Percentiles rank a stretch among this genome's conserved stretches.
These are phyloP conservation scores for Menura novaehollandiae DNA, from an alignment of 2,113 vertebrate species.

Conservation along the genomic window DNA sequence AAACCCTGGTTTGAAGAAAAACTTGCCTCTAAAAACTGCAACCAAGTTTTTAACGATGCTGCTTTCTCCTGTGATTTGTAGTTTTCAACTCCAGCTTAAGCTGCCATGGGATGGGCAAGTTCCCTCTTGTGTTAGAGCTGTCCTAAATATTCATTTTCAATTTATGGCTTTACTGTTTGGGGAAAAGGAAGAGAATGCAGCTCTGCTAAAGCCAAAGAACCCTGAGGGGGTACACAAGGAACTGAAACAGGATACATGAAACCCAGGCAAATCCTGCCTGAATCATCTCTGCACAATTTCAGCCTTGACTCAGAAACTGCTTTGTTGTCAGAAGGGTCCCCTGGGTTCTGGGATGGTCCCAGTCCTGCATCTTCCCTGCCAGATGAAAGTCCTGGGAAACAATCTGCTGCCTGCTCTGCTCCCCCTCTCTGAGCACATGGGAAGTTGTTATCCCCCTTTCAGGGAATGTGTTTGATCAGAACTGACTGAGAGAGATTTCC, in stretches of 20 bases:
- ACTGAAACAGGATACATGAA: not conserved
- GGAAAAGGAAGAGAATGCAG: not conserved
- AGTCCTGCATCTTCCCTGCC: not conserved
- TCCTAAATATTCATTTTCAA: not conserved
- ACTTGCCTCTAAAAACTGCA: not conserved
- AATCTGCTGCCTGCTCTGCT: not conserved
- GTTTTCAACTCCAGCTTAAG: not conserved
- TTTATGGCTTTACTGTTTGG: not conserved
- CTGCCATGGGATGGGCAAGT: not conserved
- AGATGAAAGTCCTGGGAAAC: not conserved
- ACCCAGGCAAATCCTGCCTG: not conserved
- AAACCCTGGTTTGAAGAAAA: not conserved
- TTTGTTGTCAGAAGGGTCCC: not conserved
- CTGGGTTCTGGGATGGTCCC: not conserved
- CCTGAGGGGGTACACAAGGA: not conserved
- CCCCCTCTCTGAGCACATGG: not conserved
- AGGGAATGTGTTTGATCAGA: not conserved
- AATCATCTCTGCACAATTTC: not conserved
- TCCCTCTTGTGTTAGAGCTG: not conserved
- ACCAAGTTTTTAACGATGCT: not conserved
- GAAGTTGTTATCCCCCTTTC: accelerated
- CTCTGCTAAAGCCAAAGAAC: not conserved
- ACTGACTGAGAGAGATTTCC: not conserved
- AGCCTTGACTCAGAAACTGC: not conserved
- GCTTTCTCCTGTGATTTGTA: not conserved